Evolutionary conservation across 1,140 invertebrate species (phyloP).

Genomic region (Anastatus disparis): DNA sequence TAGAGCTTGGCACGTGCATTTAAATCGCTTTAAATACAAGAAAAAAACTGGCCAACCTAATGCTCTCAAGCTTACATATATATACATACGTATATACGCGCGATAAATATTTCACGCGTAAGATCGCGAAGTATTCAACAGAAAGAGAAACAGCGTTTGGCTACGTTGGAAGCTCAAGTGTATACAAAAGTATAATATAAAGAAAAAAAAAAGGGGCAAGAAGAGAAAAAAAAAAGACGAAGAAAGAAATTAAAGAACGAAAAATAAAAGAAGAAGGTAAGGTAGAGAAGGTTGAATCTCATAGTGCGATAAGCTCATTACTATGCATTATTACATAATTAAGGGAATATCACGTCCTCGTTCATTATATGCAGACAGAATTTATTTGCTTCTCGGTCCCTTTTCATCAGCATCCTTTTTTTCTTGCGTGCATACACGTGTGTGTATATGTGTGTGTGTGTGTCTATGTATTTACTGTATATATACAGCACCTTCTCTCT

Average conservation of each 20-base stretch:
- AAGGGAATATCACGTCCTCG: conserved; percentile 37
- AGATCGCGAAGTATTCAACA: not conserved
- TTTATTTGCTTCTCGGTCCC: conserved; percentile 25
- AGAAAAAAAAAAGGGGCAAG: too few species aligned
- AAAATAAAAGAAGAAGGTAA: too few species aligned
- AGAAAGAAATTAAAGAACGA: not conserved
- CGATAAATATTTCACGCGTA: conserved; percentile 30
- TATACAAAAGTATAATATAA: too few species aligned
- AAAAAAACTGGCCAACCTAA: conserved; percentile 4
- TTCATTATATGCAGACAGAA: conserved; percentile 31
- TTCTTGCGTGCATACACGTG: too few species aligned
- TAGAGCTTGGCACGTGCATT: not conserved
- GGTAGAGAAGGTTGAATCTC: conserved; percentile 25
- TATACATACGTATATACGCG: not conserved
- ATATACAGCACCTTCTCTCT: too few species aligned
- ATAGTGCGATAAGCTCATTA: conserved; percentile 37
- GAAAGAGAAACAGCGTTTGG: not conserved
- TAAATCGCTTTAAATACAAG: conserved; percentile 18
- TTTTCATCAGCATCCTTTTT: conserved; percentile 11
- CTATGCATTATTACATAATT: conserved; percentile 41
- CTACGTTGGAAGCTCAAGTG: too few species aligned
- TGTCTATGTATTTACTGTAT: too few species aligned
- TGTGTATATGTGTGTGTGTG: too few species aligned
- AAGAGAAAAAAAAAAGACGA: too few species aligned
- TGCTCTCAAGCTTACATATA: not conserved